These are phyloP conservation scores for Coremacera marginata DNA, from an alignment of 2,888 invertebrate species.

Conservation along the genomic window DNA sequence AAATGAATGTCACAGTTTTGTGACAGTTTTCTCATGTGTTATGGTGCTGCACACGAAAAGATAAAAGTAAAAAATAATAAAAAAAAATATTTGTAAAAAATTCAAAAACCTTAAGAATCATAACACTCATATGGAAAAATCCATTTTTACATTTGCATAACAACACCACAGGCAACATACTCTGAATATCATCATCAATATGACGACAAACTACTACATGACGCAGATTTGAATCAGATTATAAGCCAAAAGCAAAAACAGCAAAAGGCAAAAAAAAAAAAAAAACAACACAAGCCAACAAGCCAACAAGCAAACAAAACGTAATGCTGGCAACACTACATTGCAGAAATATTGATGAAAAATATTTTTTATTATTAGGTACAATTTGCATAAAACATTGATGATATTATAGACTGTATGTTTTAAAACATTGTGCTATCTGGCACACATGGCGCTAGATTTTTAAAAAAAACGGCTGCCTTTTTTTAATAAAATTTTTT, in stretches of 20 bases:
- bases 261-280: too few species aligned
- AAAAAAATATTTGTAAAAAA: not conserved
- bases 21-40: constrained; percentile 8
- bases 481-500: too few species aligned
- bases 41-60: not conserved
- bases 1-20: constrained; percentile 14
- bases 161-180: not conserved
- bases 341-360: too few species aligned
- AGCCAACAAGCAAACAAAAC: not conserved
- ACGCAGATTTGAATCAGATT: constrained; percentile 64
- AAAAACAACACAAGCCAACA: not conserved
- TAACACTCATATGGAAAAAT: not conserved
- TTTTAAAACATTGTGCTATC: too few species aligned
- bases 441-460: too few species aligned
- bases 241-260: constrained; percentile 34
- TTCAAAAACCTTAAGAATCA: too few species aligned
- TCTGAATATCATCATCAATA: constrained; percentile 30
- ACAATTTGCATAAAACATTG: too few species aligned
- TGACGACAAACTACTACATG: constrained; percentile 47
- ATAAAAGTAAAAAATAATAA: constrained; percentile 12
- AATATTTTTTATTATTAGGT: too few species aligned
- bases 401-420: too few species aligned
- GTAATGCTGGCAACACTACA: not conserved
- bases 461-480: too few species aligned
- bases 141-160: not conserved